These are phyloP conservation scores for Holotrichia oblita DNA, from an alignment of 1,140 invertebrate species.

Conservation along the genomic window DNA sequence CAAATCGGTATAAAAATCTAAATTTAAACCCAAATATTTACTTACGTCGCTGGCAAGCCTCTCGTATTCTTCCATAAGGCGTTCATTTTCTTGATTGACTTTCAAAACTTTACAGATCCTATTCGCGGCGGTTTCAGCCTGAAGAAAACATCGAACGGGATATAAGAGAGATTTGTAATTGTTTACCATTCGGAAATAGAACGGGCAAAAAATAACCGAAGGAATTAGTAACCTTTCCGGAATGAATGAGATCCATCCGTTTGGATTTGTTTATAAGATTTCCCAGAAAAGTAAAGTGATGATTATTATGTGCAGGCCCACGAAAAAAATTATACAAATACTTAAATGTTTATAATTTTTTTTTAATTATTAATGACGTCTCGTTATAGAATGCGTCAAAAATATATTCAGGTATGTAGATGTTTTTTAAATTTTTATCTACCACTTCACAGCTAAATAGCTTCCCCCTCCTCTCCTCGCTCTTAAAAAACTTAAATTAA, in stretches of 20 bases:
- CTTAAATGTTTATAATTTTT: too few species aligned
- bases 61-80: constrained; percentile 99
- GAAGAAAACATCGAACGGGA: constrained; percentile 42
- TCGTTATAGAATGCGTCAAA: too few species aligned
- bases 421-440: too few species aligned
- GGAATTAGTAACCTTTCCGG: constrained; percentile 3
- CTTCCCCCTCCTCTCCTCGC: too few species aligned
- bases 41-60: constrained; percentile 95
- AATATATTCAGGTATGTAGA: too few species aligned
- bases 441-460: too few species aligned
- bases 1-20: constrained; percentile 7
- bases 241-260: neutral
- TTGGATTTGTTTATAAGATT: neutral
- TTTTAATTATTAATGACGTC: too few species aligned
- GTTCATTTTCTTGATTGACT: constrained; percentile 99
- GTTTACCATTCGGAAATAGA: constrained; percentile 18
- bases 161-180: constrained; percentile 52
- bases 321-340: too few species aligned
- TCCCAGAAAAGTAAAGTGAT: too few species aligned
- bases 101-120: constrained; percentile 99
- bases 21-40: constrained; percentile 52
- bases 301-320: too few species aligned
- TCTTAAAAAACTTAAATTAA: too few species aligned
- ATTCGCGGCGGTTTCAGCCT: constrained; percentile 99
- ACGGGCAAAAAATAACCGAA: neutral